A percentile compares a stretch with the other conserved stretches of the same genome.
phyloP scores from a whole-genome alignment of 2,113 vertebrate genomes.

The Callaeas wilsoni region DNA sequence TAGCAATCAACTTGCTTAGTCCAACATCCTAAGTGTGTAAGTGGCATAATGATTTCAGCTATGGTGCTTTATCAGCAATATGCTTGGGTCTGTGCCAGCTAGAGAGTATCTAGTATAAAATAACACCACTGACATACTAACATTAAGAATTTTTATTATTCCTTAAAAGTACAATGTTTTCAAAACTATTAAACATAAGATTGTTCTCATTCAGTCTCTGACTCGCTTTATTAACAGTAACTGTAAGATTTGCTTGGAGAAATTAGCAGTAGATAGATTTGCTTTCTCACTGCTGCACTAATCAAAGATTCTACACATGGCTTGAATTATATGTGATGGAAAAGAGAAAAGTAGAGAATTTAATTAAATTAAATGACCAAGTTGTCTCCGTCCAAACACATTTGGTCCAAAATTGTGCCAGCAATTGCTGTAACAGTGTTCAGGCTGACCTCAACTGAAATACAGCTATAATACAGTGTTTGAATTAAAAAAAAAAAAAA shows the following conservation, averaged over 20 bases:
- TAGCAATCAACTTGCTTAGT: neutral
- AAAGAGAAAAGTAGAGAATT: neutral
- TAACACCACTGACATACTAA: neutral
- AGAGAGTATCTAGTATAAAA: neutral
- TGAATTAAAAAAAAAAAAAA: neutral
- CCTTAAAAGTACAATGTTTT: neutral
- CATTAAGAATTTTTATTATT: neutral
- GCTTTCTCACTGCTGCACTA: slow-evolving; percentile 6
- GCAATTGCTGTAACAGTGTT: neutral
- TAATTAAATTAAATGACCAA: slow-evolving; percentile 39
- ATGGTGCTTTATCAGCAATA: neutral
- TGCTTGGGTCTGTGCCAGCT: neutral
- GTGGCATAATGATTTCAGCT: neutral
- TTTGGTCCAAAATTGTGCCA: neutral
- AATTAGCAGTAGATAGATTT: neutral
- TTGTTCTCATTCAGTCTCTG: neutral
- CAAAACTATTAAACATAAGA: neutral
- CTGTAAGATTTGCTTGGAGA: neutral
- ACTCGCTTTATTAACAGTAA: neutral
- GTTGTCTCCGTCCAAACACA: slow-evolving; percentile 7
- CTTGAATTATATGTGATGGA: neutral
- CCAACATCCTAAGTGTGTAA: neutral
- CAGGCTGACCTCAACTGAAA: neutral
- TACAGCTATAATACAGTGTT: neutral
- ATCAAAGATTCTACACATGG: neutral